A percentile compares a stretch with the other conserved stretches of the same genome.
These are phyloP conservation scores for Musca domestica DNA, from an alignment of 1,140 invertebrate species.

Conservation along the genomic window DNA sequence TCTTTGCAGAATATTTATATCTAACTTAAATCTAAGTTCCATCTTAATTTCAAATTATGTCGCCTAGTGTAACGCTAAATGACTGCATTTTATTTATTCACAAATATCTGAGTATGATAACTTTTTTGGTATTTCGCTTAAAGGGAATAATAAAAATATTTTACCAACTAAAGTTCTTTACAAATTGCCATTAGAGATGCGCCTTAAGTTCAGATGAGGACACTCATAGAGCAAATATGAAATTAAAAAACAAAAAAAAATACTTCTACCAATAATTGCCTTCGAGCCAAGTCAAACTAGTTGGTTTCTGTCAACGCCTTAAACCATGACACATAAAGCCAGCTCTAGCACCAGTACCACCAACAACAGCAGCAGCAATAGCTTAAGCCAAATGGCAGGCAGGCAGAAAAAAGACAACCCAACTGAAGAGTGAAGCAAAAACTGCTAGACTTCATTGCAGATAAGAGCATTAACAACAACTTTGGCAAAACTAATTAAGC, in stretches of 20 bases:
- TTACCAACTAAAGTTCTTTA: no score
- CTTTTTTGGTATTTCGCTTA: no score
- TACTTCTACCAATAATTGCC: conserved; percentile 13
- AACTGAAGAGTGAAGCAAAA: background rate
- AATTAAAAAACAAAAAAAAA: background rate
- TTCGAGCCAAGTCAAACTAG: conserved; percentile 18
- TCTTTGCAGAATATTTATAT: no score
- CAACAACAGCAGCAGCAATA: background rate
- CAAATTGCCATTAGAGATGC: no score
- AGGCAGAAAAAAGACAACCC: no score
- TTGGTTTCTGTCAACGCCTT: conserved; percentile 18
- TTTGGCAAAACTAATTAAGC: conserved; percentile 48
- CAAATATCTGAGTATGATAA: no score
- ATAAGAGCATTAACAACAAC: conserved; percentile 24
- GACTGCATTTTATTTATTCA: no score
- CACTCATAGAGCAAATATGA: background rate
- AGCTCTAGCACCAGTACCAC: background rate
- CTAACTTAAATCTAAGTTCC: no score
- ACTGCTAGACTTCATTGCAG: conserved; percentile 14
- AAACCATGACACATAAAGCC: conserved; percentile 10
- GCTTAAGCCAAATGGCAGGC: background rate
- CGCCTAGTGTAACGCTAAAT: no score
- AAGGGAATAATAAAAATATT: no score
- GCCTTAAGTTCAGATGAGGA: no score
- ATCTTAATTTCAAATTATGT: no score